Evolutionary conservation across 2,797 vertebrate genomes (phyloP).

Genomic region (Sebastes cheni): DNA sequence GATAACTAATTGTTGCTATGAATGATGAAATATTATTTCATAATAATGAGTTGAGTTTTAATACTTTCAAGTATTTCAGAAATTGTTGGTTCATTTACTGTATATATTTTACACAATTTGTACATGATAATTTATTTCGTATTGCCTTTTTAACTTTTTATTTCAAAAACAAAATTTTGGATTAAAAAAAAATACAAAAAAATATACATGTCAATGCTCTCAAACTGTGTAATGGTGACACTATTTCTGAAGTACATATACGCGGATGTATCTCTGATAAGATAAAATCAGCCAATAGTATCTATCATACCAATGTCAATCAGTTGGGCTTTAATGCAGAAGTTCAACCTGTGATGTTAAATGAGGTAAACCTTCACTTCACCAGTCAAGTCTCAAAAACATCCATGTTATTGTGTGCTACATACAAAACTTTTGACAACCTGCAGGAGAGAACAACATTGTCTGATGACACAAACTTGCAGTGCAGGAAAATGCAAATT

Average conservation of each 20-base stretch:
- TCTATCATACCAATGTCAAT: background rate
- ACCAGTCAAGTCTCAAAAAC: background rate
- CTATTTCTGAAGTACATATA: background rate
- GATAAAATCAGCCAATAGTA: background rate
- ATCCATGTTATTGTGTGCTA: background rate
- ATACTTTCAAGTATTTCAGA: background rate
- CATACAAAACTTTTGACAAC: background rate
- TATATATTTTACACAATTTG: background rate
- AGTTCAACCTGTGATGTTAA: background rate
- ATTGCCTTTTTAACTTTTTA: background rate
- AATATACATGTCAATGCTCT: background rate
- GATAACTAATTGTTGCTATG: background rate
- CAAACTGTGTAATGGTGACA: background rate
- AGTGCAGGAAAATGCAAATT: constrained; percentile 38
- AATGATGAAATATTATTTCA: background rate
- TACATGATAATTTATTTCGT: background rate
- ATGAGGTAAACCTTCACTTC: background rate
- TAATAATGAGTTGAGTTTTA: background rate
- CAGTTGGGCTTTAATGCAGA: background rate
- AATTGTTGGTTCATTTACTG: background rate
- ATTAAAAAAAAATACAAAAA: background rate
- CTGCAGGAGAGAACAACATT: background rate
- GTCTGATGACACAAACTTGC: constrained; percentile 9
- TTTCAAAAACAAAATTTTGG: background rate
- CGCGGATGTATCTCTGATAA: background rate